phyloP scores from a whole-genome alignment of 2,113 vertebrate species.

The Ictidomys tridecemlineatus region DNA sequence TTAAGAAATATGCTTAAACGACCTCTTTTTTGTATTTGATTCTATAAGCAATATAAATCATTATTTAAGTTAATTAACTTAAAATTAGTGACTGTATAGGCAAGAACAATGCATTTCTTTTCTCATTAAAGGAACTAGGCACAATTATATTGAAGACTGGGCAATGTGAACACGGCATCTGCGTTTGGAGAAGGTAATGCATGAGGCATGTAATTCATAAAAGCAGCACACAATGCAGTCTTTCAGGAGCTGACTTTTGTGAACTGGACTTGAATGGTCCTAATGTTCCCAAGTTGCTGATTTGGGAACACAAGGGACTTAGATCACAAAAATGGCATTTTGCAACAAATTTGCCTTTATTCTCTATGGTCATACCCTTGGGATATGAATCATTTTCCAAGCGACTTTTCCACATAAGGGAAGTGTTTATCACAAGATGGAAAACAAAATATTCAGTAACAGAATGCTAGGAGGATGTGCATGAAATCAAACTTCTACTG shows the following conservation, averaged over 20 bases:
- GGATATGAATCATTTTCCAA: conserved; percentile 64
- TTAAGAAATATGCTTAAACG: background rate
- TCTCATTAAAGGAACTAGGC: background rate
- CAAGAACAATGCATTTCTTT: background rate
- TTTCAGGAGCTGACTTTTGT: conserved; percentile 68
- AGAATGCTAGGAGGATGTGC: background rate
- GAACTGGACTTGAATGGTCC: conserved; percentile 58
- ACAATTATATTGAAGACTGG: background rate
- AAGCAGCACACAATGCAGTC: conserved; percentile 36
- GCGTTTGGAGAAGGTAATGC: background rate
- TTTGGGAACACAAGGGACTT: conserved; percentile 66
- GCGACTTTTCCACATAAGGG: conserved; percentile 60
- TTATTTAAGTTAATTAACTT: conserved; percentile 5
- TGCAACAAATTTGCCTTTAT: conserved; percentile 81
- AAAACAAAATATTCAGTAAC: conserved; percentile 53
- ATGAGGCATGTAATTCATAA: conserved; percentile 35
- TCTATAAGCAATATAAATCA: background rate
- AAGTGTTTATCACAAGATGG: conserved; percentile 60
- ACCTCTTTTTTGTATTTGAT: background rate
- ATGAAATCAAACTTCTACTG: background rate
- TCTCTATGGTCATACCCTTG: conserved; percentile 42
- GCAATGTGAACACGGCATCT: background rate
- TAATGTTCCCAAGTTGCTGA: conserved; percentile 69
- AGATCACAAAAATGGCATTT: conserved; percentile 80
- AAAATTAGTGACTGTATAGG: background rate